Evolutionary conservation across 2,113 vertebrate genomes (phyloP).

Genomic region (Eira barbara): DNA sequence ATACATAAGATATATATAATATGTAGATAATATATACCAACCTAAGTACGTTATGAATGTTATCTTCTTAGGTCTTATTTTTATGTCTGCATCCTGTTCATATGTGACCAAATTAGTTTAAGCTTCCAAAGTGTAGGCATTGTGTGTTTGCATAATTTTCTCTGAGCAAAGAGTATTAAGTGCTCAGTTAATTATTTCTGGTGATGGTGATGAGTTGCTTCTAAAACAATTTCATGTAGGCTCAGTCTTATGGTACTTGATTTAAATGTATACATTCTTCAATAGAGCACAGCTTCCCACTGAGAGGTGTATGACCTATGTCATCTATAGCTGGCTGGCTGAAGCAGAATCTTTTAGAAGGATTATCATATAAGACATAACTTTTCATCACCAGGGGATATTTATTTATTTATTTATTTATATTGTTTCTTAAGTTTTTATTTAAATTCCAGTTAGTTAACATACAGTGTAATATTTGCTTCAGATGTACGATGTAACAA

Average conservation of each 20-base stretch:
- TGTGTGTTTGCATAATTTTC: not conserved
- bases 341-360: not conserved
- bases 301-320: not conserved
- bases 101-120: not conserved
- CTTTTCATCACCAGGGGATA: conserved; percentile 31
- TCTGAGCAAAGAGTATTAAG: not conserved
- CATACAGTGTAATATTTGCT: not conserved
- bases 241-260: not conserved
- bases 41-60: too few relatives aligned
- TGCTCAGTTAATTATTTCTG: conserved; percentile 1
- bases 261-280: conserved; percentile 24
- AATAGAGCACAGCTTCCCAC: not conserved
- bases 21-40: not conserved
- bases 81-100: not conserved
- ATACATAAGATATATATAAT: not conserved
- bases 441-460: not conserved
- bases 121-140: not conserved
- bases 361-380: conserved; percentile 31
- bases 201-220: not conserved
- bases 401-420: conserved; percentile 33
- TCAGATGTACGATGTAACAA: not conserved
- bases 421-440: not conserved
- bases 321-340: not conserved
- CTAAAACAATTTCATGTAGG: not conserved
- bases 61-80: conserved; percentile 4